Base-by-base conservation (phyloP, 2,797 vertebrate species). In the Fratercula arctica region DNA sequence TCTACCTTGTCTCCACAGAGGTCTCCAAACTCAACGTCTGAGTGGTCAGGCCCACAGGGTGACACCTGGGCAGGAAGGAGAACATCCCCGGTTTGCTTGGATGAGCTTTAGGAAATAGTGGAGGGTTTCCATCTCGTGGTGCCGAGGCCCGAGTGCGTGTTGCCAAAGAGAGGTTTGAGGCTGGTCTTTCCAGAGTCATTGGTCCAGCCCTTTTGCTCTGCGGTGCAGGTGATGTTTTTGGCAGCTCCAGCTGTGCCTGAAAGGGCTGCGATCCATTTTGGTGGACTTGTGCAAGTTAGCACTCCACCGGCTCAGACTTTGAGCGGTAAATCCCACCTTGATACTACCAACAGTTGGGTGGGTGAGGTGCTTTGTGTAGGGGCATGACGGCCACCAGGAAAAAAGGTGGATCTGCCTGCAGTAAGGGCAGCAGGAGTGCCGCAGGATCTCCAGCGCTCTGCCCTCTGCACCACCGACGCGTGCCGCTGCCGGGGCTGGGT, bases 381-480 rank as follows among this genome's bases (percentile, higher is more conserved):
- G 51, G 17, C 10, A 1, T 1, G 26, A 5, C 20, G 60, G 20
- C 72, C 69, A 13, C 23, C 66, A 13, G 26, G 45, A 60, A 12
- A 18, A 13, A 33, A 43, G 54, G 13, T 7, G 21, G 35, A 4
- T 33, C 35, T 60, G 29, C 9, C 2, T 0, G 3, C 31, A 3
- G 6, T 5, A 17, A 24, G n/a, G 45, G 39, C 39, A 50, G 45
- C 53, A 53, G 61, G 39, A 53, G 21, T 6, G 7, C 21, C 0
- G 1, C 43, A 17, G 50, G 9, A 9, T 16, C 78, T 64, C 15
- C 50, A 19, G 48, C 4, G 2, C 43, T 74, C 29, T 31, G 68
- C 23, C 39, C 13, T 46, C 35, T 2, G 8, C 78, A 5, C 5
- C 37, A 12, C 35, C 0, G 0, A 12, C 9, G 3, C 0, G 0